Evolutionary conservation across 1,140 invertebrate species (phyloP).

Genomic region (Paramacrobiotus metropolitanus): DNA sequence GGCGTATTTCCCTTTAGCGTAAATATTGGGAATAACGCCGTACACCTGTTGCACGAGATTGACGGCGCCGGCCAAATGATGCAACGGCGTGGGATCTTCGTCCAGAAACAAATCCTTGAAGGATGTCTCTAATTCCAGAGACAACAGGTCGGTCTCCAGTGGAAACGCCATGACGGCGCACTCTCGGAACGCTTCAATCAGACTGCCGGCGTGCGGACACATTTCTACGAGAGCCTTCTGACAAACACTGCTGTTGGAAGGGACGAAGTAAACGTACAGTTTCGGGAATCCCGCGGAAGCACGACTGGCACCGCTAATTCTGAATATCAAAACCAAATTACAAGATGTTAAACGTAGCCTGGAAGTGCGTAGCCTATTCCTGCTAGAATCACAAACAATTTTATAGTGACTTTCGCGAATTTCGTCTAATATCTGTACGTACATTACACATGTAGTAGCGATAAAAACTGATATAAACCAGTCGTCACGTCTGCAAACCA

Average conservation of each 20-base stretch:
- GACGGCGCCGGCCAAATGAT: constrained; percentile 62
- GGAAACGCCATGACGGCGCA: constrained; percentile 66
- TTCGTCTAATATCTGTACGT: no score
- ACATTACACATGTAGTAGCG: no score
- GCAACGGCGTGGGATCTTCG: constrained; percentile 62
- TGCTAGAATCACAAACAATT: not conserved
- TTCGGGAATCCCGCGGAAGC: not conserved
- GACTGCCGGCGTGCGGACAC: not conserved
- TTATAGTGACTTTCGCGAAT: no score
- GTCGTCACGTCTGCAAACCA: no score
- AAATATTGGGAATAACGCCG: constrained; percentile 63
- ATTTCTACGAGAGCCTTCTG: not conserved
- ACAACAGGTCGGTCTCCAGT: constrained; percentile 71
- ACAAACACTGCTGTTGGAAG: not conserved
- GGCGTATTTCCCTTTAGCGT: constrained; percentile 65
- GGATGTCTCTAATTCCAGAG: constrained; percentile 59
- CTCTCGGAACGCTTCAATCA: constrained; percentile 25
- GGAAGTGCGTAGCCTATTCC: not conserved
- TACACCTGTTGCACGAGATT: constrained; percentile 61
- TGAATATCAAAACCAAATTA: not conserved
- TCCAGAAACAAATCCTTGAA: constrained; percentile 62
- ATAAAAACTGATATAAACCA: no score
- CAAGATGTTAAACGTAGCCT: not conserved
- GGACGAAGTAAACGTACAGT: not conserved
- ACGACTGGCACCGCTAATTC: not conserved